Evolutionary conservation across 1,140 invertebrate genomes (phyloP).

Genomic region (Neotoxoptera formosana): DNA sequence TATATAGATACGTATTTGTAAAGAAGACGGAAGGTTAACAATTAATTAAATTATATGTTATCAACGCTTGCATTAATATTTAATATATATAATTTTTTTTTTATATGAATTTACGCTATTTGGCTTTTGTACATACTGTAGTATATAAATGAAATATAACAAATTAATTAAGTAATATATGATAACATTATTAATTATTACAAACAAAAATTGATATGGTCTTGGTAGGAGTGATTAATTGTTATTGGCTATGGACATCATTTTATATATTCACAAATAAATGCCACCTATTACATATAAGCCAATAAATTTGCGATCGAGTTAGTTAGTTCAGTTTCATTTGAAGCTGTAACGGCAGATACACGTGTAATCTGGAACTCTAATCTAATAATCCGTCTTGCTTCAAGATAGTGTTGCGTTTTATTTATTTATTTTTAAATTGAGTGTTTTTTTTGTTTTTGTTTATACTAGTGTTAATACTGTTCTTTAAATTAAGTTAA

Average conservation of each 20-base stretch:
- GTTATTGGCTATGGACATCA: too few species aligned
- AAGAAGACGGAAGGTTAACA: not conserved
- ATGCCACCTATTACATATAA: not conserved
- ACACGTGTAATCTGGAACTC: not conserved
- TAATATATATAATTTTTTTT: not conserved
- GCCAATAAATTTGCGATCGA: not conserved
- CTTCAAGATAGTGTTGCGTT: not conserved
- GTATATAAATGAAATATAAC: too few species aligned
- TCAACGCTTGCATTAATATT: not conserved
- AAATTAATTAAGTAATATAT: too few species aligned
- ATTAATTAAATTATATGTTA: not conserved
- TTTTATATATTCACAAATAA: not conserved
- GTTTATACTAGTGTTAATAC: too few species aligned
- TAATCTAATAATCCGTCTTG: not conserved
- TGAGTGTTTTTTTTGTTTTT: not conserved
- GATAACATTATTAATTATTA: too few species aligned
- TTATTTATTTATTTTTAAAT: not conserved
- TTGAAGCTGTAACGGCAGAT: not conserved
- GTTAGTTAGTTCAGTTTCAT: not conserved
- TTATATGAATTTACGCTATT: too few species aligned
- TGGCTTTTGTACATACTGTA: too few species aligned
- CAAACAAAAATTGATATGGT: too few species aligned
- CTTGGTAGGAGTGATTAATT: too few species aligned
- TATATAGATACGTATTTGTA: not conserved
- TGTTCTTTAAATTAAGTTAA: not conserved